A percentile compares a stretch with the other conserved stretches of the same genome.
Evolutionary conservation across 2,888 invertebrate species (phyloP).

Genomic region (Drosophila affinis): DNA sequence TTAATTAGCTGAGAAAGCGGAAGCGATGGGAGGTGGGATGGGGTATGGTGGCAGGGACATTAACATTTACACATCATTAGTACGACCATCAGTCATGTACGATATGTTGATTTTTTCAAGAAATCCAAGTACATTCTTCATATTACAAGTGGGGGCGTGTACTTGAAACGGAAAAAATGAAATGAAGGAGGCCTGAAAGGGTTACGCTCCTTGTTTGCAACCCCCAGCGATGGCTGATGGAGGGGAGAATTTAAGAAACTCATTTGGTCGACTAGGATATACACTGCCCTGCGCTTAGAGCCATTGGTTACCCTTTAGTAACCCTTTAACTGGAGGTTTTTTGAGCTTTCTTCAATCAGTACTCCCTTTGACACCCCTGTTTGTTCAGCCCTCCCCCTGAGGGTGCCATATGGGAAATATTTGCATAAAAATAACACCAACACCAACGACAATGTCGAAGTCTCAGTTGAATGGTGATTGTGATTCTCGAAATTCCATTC

Average conservation of each 20-base stretch:
- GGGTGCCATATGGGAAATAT: conserved; percentile 57
- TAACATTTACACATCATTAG: conserved; percentile 66
- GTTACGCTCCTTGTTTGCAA: neutral
- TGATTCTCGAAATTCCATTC: conserved; percentile 3
- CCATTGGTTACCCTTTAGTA: no score
- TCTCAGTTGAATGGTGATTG: conserved; percentile 50
- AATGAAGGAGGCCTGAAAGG: conserved; percentile 11
- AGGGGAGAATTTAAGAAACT: neutral
- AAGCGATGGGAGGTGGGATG: neutral
- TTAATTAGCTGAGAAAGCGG: conserved; percentile 38
- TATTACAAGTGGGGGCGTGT: conserved; percentile 10
- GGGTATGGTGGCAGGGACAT: conserved; percentile 1
- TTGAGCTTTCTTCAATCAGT: neutral
- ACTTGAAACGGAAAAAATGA: neutral
- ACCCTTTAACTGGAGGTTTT: no score
- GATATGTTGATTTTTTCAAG: conserved; percentile 8
- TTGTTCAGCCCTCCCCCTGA: neutral
- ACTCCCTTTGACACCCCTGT: neutral
- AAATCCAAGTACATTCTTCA: conserved; percentile 25
- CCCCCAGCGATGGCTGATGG: neutral
- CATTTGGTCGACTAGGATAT: neutral
- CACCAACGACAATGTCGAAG: conserved; percentile 42
- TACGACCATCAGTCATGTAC: conserved; percentile 11
- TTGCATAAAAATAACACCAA: conserved; percentile 67
- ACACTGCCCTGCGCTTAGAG: neutral